Conservation (phyloP, 2,113 vertebrate genomes). For the Gymnorhina tibicen region DNA sequence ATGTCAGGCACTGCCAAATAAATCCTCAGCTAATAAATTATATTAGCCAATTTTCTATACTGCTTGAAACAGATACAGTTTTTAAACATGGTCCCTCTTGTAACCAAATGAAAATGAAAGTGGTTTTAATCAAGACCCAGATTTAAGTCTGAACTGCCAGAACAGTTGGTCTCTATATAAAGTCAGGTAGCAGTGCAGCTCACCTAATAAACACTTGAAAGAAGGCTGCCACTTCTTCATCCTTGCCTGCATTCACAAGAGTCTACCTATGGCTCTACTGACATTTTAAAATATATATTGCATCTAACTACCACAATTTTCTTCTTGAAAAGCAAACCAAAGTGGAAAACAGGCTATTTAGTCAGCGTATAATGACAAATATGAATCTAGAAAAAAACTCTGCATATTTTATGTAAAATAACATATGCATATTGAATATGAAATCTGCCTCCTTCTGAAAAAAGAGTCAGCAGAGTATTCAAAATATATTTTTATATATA, state of each 20-base stretch:
- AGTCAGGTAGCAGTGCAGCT: not conserved
- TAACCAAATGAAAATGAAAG: not conserved
- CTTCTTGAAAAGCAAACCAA: not conserved
- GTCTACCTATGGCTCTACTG: not conserved
- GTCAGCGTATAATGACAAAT: not conserved
- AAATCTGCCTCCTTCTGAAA: not conserved
- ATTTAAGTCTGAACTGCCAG: not conserved
- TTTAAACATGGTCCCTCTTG: not conserved
- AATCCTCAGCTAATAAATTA: not conserved
- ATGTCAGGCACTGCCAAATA: not conserved
- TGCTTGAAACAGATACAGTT: not conserved
- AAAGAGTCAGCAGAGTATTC: not conserved
- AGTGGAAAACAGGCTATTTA: not conserved
- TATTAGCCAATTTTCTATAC: not conserved
- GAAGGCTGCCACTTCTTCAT: not conserved
- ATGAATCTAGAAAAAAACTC: not conserved
- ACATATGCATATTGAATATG: not conserved
- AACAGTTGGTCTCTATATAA: not conserved
- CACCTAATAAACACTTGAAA: not conserved
- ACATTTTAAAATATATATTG: not conserved
- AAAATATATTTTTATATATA: not conserved
- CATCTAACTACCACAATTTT: not conserved
- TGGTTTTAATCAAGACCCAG: not conserved
- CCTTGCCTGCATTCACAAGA: not conserved
- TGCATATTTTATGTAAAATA: not conserved